Evolutionary conservation across 1,140 invertebrate genomes (phyloP), one percentile per base, ranked within the genome.

Genomic region (Trachymyrmex cornetzi): DNA sequence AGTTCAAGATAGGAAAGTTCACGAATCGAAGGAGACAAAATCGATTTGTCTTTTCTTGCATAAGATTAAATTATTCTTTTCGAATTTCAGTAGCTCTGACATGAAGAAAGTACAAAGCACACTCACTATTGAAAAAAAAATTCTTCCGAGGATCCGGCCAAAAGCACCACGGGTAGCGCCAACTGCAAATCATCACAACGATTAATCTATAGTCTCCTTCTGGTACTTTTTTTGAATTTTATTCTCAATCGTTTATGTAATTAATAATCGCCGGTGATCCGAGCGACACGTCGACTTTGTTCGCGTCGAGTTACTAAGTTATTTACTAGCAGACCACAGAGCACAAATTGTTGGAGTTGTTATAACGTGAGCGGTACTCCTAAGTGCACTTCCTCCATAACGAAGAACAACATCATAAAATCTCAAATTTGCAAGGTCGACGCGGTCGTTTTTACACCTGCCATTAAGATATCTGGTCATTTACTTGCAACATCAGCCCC

Each of bases 101-200:
- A 7, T 19, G 0, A 66, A 81, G 3, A 24, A 72, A 74, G 30
- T 71, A 66, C 11, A 63, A 79, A 24, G 22, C 3, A 19, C 67
- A 87, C 89, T 90, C 75, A 90, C 89, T 67, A 87, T 22, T 82
- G 59, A 2, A 90, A 74, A 38, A 90, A 89, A 27, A 87, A 87
- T 84, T 88, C 89, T 55, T 90, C 85, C 1, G 84, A 55, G 11
- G 48, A 4, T 19, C 77, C 57, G 64, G 34, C 63, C 44, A 74
- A 12, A 9, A 90, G n/a, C 67, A 61, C 14, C 53, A 84, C 16
- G 9, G 63, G 57, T 44, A 90, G 44, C 16, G 19, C 30, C 71
- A 89, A 67, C 89, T 90, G 64, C 50, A 89, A 90, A 87, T 87
- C 16, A 71, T 34, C 59, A 77, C 11, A 38, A 89, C n/a, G 5